Conservation (phyloP, 2,888 invertebrate genomes). For the Euphydryas editha region DNA sequence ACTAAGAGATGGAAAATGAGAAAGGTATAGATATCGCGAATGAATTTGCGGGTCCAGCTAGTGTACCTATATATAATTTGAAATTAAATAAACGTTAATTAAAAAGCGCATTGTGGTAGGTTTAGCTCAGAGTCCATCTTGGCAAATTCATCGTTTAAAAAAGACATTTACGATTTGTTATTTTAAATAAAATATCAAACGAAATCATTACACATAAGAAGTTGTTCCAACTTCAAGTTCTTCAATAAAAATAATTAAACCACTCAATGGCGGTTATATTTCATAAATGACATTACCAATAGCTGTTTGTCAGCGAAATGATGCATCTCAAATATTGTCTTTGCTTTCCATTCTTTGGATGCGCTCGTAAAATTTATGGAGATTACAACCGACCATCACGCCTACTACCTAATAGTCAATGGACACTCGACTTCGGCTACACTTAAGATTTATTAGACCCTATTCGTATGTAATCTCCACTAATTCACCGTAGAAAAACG, state of each 20-base stretch:
- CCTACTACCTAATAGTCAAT: slow-evolving; percentile 74
- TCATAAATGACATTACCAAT: slow-evolving; percentile 19
- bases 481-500: slow-evolving; percentile 81
- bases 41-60: too few species aligned
- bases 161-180: background rate
- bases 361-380: slow-evolving; percentile 69
- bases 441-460: slow-evolving; percentile 76
- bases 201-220: background rate
- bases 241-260: slow-evolving; percentile 21
- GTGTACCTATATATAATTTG: too few species aligned
- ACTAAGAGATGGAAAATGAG: too few species aligned
- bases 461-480: slow-evolving; percentile 78
- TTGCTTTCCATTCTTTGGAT: slow-evolving; percentile 26
- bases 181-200: background rate
- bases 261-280: slow-evolving; percentile 17
- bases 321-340: slow-evolving; percentile 23
- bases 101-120: too few species aligned
- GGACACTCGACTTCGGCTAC: slow-evolving; percentile 59
- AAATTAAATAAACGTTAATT: too few species aligned
- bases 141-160: background rate
- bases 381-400: slow-evolving; percentile 73
- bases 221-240: background rate
- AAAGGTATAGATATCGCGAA: too few species aligned
- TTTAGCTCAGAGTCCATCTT: background rate
- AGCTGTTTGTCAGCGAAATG: slow-evolving; percentile 36